Evolutionary conservation across 2,113 vertebrate genomes (phyloP), one percentile per base, ranked within the genome.

Genomic region (Callocephalon fimbriatum): DNA sequence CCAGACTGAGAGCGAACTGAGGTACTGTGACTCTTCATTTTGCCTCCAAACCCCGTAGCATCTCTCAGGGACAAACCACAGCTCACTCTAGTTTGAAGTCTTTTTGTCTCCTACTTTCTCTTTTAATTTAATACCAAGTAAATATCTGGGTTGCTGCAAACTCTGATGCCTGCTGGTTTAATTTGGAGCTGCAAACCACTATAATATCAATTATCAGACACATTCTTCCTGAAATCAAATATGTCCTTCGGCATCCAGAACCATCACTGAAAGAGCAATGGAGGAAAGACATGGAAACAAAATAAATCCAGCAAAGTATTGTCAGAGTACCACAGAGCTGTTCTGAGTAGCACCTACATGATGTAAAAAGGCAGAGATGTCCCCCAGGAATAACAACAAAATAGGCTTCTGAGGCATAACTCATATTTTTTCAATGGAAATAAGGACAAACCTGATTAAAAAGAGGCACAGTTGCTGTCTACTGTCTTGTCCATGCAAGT

Each of bases 311-410:
- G 8, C 40, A 35, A 54, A 74, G 32, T 31, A 20, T 6, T 40
- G 7, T 8, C 38, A 35, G n/a, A 51, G 23, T 17, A 47, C 17
- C 25, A 17, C 20, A 32, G 44, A 63, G 35, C 38, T 58, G 11
- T 10, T 65, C 61, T 38, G 32, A 62, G 26, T 0, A 65, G 4
- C 32, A 65, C 5, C 4, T 35, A 10, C 15, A 0, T 16, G 15
- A 22, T 11, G 7, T 23, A 35, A 77, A 35, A 77, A 51, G 27
- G 16, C 31, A 72, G 42, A 84, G 20, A 2, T 2, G 7, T 19
- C 9, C n/a, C 9, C 15, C 9, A 38, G n/a, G 44, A 70, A 38
- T 15, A 71, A 62, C 53, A 2, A 72, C 15, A 8, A 32, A 35
- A 75, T 40, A 18, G 8, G 0, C 4, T 94, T 68, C 29, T 42